phyloP scores from a whole-genome alignment of 2,888 invertebrate species.

The Hyposoter dolosus region DNA sequence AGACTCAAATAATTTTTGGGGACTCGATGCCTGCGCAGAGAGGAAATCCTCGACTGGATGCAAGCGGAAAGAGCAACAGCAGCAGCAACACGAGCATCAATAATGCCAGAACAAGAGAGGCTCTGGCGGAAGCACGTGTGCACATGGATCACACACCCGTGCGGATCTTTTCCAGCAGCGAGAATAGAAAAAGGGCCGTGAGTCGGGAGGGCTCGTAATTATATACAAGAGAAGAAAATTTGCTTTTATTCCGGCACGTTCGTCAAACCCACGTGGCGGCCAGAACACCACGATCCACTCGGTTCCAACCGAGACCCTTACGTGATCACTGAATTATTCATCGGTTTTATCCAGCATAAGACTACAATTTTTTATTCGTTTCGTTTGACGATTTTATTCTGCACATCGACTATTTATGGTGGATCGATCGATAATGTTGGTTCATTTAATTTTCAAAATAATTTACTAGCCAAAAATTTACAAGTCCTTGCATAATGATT shows the following conservation, averaged over 20 bases:
- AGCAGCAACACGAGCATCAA: neutral
- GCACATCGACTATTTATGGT: neutral
- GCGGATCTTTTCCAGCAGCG: slow-evolving; percentile 16
- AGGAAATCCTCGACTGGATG: neutral
- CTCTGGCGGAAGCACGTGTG: slow-evolving; percentile 45
- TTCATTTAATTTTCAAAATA: too few species aligned
- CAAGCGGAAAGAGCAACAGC: neutral
- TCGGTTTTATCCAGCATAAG: neutral
- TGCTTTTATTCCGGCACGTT: slow-evolving; percentile 61
- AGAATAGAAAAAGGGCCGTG: slow-evolving; percentile 50
- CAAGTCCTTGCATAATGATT: neutral
- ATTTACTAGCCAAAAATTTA: too few species aligned
- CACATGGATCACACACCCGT: slow-evolving; percentile 17
- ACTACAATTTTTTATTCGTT: neutral
- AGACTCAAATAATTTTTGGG: neutral
- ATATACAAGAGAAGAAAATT: slow-evolving; percentile 26
- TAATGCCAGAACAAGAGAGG: neutral
- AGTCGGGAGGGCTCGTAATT: neutral
- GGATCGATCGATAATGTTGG: neutral
- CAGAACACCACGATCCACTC: slow-evolving; percentile 40
- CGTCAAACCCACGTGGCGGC: slow-evolving; percentile 49
- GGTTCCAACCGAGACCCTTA: neutral
- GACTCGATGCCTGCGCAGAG: slow-evolving; percentile 6
- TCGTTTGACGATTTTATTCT: neutral
- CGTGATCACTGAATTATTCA: slow-evolving; percentile 40